Evolutionary conservation across 2,888 invertebrate species (phyloP), one percentile per base, ranked within the genome.

Genomic region (Parnassius orleans): DNA sequence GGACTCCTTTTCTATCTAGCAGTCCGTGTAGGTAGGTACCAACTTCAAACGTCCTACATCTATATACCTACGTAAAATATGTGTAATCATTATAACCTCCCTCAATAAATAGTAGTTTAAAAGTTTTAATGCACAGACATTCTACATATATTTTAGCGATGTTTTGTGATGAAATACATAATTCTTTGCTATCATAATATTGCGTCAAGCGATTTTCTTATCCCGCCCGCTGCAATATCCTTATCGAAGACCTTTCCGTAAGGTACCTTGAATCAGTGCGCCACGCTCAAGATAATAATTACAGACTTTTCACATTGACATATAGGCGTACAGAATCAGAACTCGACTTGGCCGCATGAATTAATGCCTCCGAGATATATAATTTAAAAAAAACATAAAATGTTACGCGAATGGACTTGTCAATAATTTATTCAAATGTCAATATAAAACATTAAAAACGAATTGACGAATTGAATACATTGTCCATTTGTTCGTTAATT

Each of bases 221-320:
- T 63, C 63, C 58, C 58, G 54, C 54, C 41, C 50, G 50, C n/a
- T 12, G 51, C 53, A 33, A 46, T 63, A 63, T 63, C 63, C 63
- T 63, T 63, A 63, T 63, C 63, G 24, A 43, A 63, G 63, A 63
- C 58, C 63, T 63, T 63, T 51, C 54, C 58, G 54, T 56, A 41
- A 12, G 19, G 12, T 51, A 58, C 63, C 63, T 63, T 54, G 58
- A 44, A 44, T n/a, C 58, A 41, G 43, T 47, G 56, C 33, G 7
- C 53, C 53, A 14, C 53, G 53, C 24, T 14, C 61, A 19, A 51
- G 47, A 44, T 51, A 54, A 58, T 58, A 46, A 58, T 51, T 63
- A 44, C 63, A 46, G 10, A 15, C 46, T 46, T 46, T 54, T 50
- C 47, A 10, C 57, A 63, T 54, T 54, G 63, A 58, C 58, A 58